A percentile compares a stretch with the other conserved stretches of the same genome.
Evolutionary conservation across 2,888 invertebrate genomes (phyloP).

Genomic region (Glaucopsyche alexis): DNA sequence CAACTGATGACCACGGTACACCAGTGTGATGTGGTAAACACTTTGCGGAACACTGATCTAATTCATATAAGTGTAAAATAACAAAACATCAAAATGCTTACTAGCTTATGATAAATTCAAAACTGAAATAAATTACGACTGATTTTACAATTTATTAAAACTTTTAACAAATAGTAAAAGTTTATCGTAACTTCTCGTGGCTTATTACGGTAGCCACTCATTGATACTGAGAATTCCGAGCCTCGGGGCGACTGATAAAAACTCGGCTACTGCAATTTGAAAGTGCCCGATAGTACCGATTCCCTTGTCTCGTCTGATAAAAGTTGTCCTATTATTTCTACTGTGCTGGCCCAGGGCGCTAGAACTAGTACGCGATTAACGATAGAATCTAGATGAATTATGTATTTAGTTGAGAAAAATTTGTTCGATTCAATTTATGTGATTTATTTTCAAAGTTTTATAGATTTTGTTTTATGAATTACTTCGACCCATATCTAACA

Average conservation of each 20-base stretch:
- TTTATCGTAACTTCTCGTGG: constrained; percentile 21
- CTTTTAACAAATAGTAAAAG: constrained; percentile 16
- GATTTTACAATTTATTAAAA: background rate
- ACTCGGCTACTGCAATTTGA: constrained; percentile 61
- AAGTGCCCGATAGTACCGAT: constrained; percentile 55
- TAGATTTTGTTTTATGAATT: constrained; percentile 35
- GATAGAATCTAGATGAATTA: constrained; percentile 61
- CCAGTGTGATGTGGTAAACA: too few species aligned
- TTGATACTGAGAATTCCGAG: constrained; percentile 53
- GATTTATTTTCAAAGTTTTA: constrained; percentile 52
- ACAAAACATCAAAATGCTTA: background rate
- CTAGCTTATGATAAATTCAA: background rate
- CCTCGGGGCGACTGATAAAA: constrained; percentile 65
- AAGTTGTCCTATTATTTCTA: constrained; percentile 69
- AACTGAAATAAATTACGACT: background rate
- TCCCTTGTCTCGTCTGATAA: constrained; percentile 57
- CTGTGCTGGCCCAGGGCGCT: constrained; percentile 47
- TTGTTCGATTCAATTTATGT: constrained; percentile 45
- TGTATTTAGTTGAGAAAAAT: constrained; percentile 67
- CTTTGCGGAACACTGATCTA: too few species aligned
- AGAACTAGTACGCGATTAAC: constrained; percentile 52
- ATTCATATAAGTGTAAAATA: background rate
- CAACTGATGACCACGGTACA: too few species aligned
- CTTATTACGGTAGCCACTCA: constrained; percentile 46
- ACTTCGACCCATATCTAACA: constrained; percentile 31